Evolutionary conservation across 2,888 invertebrate genomes (phyloP).

Genomic region (Chrysolina americana): DNA sequence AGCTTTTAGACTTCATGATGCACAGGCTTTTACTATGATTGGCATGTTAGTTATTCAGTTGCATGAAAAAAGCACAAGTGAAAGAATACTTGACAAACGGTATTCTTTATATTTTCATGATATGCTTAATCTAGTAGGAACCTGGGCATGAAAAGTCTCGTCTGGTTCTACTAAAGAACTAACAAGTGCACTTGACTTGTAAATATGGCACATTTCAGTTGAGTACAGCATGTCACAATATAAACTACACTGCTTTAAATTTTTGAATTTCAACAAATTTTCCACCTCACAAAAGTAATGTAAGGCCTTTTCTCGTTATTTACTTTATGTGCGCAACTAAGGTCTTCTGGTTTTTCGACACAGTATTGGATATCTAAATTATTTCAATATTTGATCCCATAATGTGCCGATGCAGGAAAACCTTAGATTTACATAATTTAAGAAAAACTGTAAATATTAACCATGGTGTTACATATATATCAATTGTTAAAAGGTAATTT

Average conservation of each 20-base stretch:
- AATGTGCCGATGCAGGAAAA: slow-evolving; percentile 44
- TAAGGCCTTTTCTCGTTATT: slow-evolving; percentile 62
- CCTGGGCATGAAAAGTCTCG: not conserved
- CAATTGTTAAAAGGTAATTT: slow-evolving; percentile 38
- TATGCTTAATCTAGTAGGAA: not conserved
- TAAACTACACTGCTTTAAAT: slow-evolving; percentile 33
- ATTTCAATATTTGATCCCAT: slow-evolving; percentile 28
- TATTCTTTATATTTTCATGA: too few species aligned
- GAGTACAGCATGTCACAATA: slow-evolving; percentile 34
- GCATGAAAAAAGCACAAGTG: not conserved
- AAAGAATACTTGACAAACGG: too few species aligned
- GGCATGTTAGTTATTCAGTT: not conserved
- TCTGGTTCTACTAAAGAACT: not conserved
- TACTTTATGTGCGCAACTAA: slow-evolving; percentile 62
- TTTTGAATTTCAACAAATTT: slow-evolving; percentile 15
- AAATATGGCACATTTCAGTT: slow-evolving; percentile 39
- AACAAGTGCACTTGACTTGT: slow-evolving; percentile 32
- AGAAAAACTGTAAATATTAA: slow-evolving; percentile 38
- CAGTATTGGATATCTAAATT: slow-evolving; percentile 31
- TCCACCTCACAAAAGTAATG: slow-evolving; percentile 63
- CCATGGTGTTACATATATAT: slow-evolving; percentile 29
- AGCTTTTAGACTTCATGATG: slow-evolving; percentile 8
- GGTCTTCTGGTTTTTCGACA: slow-evolving; percentile 40
- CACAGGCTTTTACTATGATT: slow-evolving; percentile 15
- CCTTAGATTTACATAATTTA: slow-evolving; percentile 34